These are phyloP conservation scores for Apoderus coryli DNA, from an alignment of 2,888 invertebrate species.

Conservation along the genomic window DNA sequence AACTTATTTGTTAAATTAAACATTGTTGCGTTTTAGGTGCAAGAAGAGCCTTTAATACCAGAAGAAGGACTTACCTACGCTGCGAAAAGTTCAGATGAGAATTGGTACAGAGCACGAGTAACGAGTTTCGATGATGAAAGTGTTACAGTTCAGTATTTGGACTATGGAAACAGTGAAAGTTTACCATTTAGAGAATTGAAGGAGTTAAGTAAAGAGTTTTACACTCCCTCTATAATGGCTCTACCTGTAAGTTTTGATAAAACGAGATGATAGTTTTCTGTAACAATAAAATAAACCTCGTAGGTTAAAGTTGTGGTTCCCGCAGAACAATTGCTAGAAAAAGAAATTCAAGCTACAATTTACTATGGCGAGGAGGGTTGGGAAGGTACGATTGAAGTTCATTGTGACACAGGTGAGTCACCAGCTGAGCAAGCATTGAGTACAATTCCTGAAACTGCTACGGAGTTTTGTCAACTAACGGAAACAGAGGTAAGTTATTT, in stretches of 20 bases:
- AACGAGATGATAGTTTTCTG: too few species aligned
- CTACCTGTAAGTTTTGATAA: constrained; percentile 24
- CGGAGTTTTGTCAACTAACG: neutral
- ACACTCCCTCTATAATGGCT: constrained; percentile 23
- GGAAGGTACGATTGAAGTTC: constrained; percentile 24
- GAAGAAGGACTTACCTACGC: constrained; percentile 44
- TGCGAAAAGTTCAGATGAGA: constrained; percentile 39
- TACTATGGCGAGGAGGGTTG: constrained; percentile 40
- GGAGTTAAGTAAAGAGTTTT: constrained; percentile 22
- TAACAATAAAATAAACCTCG: too few species aligned
- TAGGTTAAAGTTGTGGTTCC: too few species aligned
- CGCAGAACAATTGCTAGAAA: too few species aligned
- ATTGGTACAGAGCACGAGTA: constrained; percentile 57
- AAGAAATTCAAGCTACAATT: constrained; percentile 40
- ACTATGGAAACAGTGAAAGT: constrained; percentile 56
- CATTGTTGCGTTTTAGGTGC: too few species aligned
- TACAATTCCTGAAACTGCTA: neutral
- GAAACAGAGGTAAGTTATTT: too few species aligned
- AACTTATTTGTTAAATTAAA: too few species aligned
- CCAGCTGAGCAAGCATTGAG: neutral
- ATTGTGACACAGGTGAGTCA: constrained; percentile 6
- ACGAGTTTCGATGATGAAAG: constrained; percentile 32
- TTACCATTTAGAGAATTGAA: constrained; percentile 28
- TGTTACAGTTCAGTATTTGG: constrained; percentile 43
- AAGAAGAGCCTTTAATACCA: constrained; percentile 30